phyloP scores from a whole-genome alignment of 2,797 vertebrate genomes.

The Coregonus ussuriensis region DNA sequence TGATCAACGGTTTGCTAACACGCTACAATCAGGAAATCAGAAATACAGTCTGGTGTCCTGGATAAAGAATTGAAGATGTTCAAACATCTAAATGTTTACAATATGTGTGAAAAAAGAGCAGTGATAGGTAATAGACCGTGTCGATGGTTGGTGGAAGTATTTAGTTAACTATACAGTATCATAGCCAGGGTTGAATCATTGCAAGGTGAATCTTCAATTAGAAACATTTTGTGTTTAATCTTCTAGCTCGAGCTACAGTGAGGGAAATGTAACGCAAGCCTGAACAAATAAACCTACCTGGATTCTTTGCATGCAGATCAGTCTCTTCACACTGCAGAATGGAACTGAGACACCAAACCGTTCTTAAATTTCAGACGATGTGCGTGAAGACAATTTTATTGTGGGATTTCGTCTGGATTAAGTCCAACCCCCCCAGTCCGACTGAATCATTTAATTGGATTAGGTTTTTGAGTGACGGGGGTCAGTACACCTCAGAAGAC shows the following conservation, averaged over 20 bases:
- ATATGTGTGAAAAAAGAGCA: not conserved
- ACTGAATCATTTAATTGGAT: not conserved
- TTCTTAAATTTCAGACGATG: too few species aligned
- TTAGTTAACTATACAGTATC: too few species aligned
- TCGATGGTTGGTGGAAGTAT: too few species aligned
- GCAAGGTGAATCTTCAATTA: too few species aligned
- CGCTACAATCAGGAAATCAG: not conserved
- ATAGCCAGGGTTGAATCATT: too few species aligned
- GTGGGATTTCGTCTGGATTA: not conserved
- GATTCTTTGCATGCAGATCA: not conserved
- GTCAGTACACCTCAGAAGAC: not conserved
- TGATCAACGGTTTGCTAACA: constrained; percentile 20
- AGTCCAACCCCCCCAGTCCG: not conserved
- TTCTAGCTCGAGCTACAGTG: not conserved
- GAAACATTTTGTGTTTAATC: not conserved
- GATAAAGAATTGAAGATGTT: not conserved
- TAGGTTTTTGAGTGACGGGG: too few species aligned
- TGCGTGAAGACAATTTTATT: too few species aligned
- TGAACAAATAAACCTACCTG: not conserved
- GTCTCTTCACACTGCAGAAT: too few species aligned
- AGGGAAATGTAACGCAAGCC: not conserved
- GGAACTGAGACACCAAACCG: too few species aligned
- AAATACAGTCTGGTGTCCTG: not conserved
- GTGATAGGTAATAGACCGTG: not conserved
- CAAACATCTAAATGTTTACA: not conserved